Base-by-base conservation (phyloP, 2,888 invertebrate genomes). In the Galerucella nymphaeae region DNA sequence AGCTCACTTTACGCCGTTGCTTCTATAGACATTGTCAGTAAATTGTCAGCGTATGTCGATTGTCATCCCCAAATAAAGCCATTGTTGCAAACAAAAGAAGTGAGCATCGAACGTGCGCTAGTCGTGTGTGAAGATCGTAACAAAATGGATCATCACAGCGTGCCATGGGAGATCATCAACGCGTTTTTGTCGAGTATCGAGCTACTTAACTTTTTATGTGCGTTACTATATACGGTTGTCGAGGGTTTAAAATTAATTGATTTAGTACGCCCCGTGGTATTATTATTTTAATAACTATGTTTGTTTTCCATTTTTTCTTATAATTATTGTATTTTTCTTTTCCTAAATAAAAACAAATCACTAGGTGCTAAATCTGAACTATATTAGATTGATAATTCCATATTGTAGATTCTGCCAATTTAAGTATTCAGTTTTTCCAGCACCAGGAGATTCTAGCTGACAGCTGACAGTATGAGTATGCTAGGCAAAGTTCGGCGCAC, bases 21-120 rank as follows among this genome's bases (percentile, higher is more conserved):
- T 79, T 74, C 80, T 77, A 78, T 82, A 77, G 78, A 79, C 79
- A 80, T 82, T 81, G 81, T 83, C 79, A 77, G 76, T 80, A 83
- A 84, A 84, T 84, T 83, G 82, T 83, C 81, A 82, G 81, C 85
- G 86, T 86, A 85, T 85, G 85, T 84, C 85, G 84, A 85, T 85
- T 86, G 86, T 85, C 85, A 85, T 84, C 82, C 84, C 82, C 78
- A 84, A 85, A 85, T 84, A 84, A 85, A 83, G 82, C 83, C 83
- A 84, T 86, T 85, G 85, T 85, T 74, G 74, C 72, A 75, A 76
- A 85, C 82, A 85, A 85, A 84, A 84, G 85, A 86, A 85, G 83
- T 85, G 86, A 84, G 81, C 86, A 85, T 84, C 85, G 83, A 78
- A 81, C 84, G 81, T 80, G 81, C 79, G 82, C 78, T 80, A 72